Evolutionary conservation across 2,888 invertebrate species (phyloP).

Genomic region (Acanthosepion pharaonis): DNA sequence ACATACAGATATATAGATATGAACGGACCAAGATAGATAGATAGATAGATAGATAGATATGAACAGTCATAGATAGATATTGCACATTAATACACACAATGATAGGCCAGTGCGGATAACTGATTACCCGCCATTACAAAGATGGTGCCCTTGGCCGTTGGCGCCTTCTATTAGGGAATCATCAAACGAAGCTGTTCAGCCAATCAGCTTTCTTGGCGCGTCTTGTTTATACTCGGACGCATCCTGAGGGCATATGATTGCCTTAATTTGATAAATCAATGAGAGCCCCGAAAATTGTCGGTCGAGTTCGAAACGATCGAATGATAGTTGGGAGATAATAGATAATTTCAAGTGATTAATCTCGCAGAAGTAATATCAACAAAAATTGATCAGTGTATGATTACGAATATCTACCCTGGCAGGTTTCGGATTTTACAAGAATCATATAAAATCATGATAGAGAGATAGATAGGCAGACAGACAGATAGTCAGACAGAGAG

Average conservation of each 20-base stretch:
- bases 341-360: background rate
- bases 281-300: background rate
- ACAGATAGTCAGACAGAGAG: too few relatives aligned
- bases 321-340: background rate
- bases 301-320: background rate
- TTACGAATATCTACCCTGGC: background rate
- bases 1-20: background rate
- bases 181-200: conserved; percentile 22
- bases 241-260: conserved; percentile 2
- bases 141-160: conserved; percentile 33
- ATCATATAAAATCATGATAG: background rate
- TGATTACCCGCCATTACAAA: conserved; percentile 6
- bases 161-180: conserved; percentile 33
- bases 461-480: too few relatives aligned
- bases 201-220: conserved; percentile 33
- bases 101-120: background rate
- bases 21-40: background rate
- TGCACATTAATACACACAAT: background rate
- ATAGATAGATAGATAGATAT: background rate
- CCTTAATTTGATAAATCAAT: background rate
- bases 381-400: background rate
- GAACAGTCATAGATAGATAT: background rate
- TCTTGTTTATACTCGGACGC: conserved; percentile 13
- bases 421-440: background rate
- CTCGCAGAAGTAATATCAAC: background rate